Evolutionary conservation across 2,113 vertebrate genomes (phyloP).

Genomic region (Plotosus lineatus): DNA sequence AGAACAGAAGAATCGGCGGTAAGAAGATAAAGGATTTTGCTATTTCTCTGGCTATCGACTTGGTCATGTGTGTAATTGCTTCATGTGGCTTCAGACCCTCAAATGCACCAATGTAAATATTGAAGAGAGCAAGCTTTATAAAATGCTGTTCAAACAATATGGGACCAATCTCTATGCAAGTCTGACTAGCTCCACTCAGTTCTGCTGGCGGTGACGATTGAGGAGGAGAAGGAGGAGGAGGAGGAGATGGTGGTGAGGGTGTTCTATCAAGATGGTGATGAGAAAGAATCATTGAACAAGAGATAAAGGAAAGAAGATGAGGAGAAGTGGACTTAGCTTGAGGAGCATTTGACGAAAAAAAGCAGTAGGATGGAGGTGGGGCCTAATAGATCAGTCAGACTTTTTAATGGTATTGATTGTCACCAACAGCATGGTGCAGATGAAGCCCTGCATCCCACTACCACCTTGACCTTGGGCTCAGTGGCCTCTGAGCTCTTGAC

Average conservation of each 20-base stretch:
- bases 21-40: constrained; percentile 70
- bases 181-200: constrained; percentile 58
- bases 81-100: constrained; percentile 70
- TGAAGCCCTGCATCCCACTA: constrained; percentile 78
- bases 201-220: background rate
- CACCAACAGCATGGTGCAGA: constrained; percentile 82
- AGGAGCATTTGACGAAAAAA: constrained; percentile 28
- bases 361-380: constrained; percentile 12
- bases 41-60: constrained; percentile 72
- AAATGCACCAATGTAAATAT: constrained; percentile 79
- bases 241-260: background rate
- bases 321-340: constrained; percentile 5
- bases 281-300: constrained; percentile 1
- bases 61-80: constrained; percentile 75
- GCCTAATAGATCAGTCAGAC: constrained; percentile 73
- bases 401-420: constrained; percentile 87
- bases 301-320: constrained; percentile 25
- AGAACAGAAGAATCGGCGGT: constrained; percentile 62
- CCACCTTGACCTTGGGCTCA: constrained; percentile 91
- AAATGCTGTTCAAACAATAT: constrained; percentile 79
- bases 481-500: constrained; percentile 60
- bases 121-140: constrained; percentile 76
- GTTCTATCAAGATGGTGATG: constrained; percentile 32
- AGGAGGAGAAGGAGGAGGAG: background rate
- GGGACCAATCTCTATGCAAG: constrained; percentile 66